Evolutionary conservation across 1,140 invertebrate genomes (phyloP), one percentile per base, ranked within the genome.

Genomic region (Heliconius nattereri): DNA sequence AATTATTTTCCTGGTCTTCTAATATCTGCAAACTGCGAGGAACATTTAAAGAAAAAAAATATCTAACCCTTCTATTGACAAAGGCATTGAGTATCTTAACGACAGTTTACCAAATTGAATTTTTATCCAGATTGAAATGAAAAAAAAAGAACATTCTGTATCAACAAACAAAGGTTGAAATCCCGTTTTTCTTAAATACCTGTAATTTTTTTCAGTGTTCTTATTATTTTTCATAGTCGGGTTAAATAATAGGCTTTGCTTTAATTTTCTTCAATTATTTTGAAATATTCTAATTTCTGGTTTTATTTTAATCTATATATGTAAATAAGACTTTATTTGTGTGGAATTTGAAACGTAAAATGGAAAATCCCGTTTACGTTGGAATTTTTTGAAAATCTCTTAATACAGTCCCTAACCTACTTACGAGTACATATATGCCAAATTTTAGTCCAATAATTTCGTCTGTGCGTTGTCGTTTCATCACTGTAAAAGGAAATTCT

Each of bases 111-210:
- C 57, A 91, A 92, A 94, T 92, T 92, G 92, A 92, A 94, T 91
- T 92, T 91, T 94, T 94, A 94, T 94, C 92, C 85, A 87, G 91
- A 94, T 92, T 85, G 85, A 90, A 90, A 84, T 87, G 45, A 19
- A 73, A 45, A 73, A 45, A 74, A 54, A 80, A 81, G 57, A 66
- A 26, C 20, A 13, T 16, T 26, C 57, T 66, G 57, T 66, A 66
- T 66, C 23, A 66, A 29, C 57, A 66, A 66, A 66, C 57, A 66
- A 66, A 23, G 23, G 23, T 66, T 11, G 23, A 26, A 66, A 66
- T 1, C 8, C 23, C 23, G 57, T 66, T 66, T 13, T 66, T 66
- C 23, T 66, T 66, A 66, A 26, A 66, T 66, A 66, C 57, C 57
- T 66, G 23, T 29, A 5, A 66, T 66, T 66, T 66, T 6, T 8